Percentiles rank a stretch among this genome's conserved stretches.
Evolutionary conservation across 1,140 invertebrate genomes (phyloP).

Genomic region (Lordiphosa mommai): DNA sequence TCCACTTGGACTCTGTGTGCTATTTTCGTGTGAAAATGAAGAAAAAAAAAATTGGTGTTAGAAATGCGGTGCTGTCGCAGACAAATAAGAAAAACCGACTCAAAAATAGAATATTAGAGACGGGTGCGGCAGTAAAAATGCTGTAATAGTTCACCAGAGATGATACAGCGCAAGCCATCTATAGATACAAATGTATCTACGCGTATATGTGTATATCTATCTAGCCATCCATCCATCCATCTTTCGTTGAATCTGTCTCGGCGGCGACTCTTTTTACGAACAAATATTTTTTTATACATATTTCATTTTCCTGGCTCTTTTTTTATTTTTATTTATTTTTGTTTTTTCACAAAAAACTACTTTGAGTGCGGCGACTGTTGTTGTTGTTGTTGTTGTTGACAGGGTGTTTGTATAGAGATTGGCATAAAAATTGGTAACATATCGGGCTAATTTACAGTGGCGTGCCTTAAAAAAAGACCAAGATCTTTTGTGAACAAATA

Average conservation of each 20-base stretch:
- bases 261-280: constrained; percentile 42
- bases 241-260: constrained; percentile 31
- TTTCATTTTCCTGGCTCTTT: constrained; percentile 15
- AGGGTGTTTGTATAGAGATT: constrained; percentile 48
- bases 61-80: constrained; percentile 23
- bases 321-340: constrained; percentile 5
- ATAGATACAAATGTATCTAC: constrained; percentile 44
- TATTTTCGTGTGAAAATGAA: constrained; percentile 27
- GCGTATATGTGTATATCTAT: constrained; percentile 23
- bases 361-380: constrained; percentile 35
- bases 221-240: constrained; percentile 15
- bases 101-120: constrained; percentile 75
- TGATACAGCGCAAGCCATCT: constrained; percentile 36
- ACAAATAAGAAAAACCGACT: constrained; percentile 36
- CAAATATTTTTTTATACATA: constrained; percentile 47
- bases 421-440: constrained; percentile 41
- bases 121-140: constrained; percentile 52
- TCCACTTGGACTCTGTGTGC: constrained; percentile 35
- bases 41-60: constrained; percentile 19
- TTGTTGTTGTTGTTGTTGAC: constrained; percentile 20
- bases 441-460: constrained; percentile 38
- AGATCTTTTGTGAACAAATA: neutral
- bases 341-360: constrained; percentile 59
- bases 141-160: constrained; percentile 56
- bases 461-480: constrained; percentile 22